Evolutionary conservation across 2,113 vertebrate species (phyloP), one percentile per base, ranked within the genome.

Genomic region (Trogon melanurus): DNA sequence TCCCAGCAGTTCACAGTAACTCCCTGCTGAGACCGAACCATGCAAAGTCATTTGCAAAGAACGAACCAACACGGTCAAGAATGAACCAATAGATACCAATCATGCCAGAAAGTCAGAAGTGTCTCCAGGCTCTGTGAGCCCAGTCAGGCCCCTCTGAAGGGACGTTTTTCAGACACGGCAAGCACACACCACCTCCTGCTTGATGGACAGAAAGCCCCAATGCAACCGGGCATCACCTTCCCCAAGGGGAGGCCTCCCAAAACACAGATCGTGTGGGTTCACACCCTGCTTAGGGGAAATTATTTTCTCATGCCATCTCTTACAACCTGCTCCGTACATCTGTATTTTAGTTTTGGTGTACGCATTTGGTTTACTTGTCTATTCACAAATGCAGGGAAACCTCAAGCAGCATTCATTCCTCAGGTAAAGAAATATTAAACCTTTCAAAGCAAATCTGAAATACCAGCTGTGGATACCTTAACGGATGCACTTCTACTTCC

Each of bases 191-290:
- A 82, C 20, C 58, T 23, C 18, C 64, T 16, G 17, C 34, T 53
- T 23, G 15, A 51, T 44, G 56, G 54, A 73, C 2, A 4, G 36
- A 27, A 32, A 75, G 3, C 21, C 26, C 0, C 11, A 56, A 32
- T 4, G 2, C 25, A 32, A 16, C 11, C 2, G 2, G n/a, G 22
- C 44, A 71, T 16, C 82, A 2, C 61, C 30, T 62, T 70, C 32
- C 25, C 12, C 1, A 0, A 57, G 29, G 34, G n/a, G 12, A 57
- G 1, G 5, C 22, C 65, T 34, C 45, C 45, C 53, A 67, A 84
- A 88, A 60, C 12, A 71, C 14, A 32, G 30, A 76, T 5, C 27
- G 12, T 0, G 0, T 0, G 9, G 29, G 26, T 14, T 83, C 61
- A 71, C 21, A 6, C 16, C 38, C 57, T 7, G 7, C 15, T 47